A percentile compares a stretch with the other conserved stretches of the same genome.
phyloP scores from a whole-genome alignment of 2,888 invertebrate species.

The Podabrus alpinus region DNA sequence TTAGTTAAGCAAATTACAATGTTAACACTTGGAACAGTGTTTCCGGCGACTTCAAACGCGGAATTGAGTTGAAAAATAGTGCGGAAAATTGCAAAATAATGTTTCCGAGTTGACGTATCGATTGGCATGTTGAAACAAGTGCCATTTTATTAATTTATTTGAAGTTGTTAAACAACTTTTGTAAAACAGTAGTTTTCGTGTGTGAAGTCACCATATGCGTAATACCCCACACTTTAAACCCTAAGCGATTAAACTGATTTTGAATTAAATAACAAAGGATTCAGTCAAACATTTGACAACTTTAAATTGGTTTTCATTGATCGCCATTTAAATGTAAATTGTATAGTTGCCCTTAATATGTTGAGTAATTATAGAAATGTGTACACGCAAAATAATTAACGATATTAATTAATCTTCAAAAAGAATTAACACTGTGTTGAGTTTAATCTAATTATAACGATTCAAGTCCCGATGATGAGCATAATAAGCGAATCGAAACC shows the following conservation, averaged over 20 bases:
- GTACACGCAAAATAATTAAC: slow-evolving; percentile 6
- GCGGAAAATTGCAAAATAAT: not conserved
- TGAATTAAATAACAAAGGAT: slow-evolving; percentile 56
- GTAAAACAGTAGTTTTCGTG: slow-evolving; percentile 28
- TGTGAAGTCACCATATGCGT: slow-evolving; percentile 50
- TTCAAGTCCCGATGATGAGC: not conserved
- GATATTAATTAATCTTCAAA: not conserved
- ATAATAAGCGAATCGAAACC: not conserved
- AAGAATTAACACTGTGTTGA: not conserved
- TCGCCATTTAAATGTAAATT: slow-evolving; percentile 58
- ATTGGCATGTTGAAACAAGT: not conserved
- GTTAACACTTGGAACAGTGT: not conserved
- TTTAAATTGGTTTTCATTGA: slow-evolving; percentile 57
- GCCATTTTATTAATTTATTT: not conserved
- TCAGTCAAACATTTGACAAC: slow-evolving; percentile 57
- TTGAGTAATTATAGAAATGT: slow-evolving; percentile 53
- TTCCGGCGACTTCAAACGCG: not conserved
- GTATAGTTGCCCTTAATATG: slow-evolving; percentile 56
- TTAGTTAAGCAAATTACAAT: not conserved
- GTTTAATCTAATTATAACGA: not conserved
- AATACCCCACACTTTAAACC: slow-evolving; percentile 33
- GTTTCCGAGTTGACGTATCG: not conserved
- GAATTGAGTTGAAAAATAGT: not conserved
- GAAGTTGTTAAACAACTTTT: not conserved
- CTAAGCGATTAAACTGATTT: slow-evolving; percentile 51